Evolutionary conservation across 2,113 vertebrate species (phyloP), one percentile per base, ranked within the genome.

Genomic region (Hemibagrus wyckioides): DNA sequence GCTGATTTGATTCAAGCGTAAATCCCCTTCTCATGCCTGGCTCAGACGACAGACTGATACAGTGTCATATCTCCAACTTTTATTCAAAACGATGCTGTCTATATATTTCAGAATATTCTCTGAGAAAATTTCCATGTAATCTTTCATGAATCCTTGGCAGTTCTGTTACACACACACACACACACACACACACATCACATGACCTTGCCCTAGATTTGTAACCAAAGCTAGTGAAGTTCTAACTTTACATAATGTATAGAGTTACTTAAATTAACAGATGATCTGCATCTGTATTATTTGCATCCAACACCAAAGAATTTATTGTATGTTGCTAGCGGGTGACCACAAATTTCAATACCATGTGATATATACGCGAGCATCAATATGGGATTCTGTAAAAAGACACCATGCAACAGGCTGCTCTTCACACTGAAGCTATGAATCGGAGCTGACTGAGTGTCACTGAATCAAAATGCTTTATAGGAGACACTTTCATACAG

Each of bases 331-430:
- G 14, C 2, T 30, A 77, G 39, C 2, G 10, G 10, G 52, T 56
- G 30, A 10, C 19, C 19, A 57, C 39, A 25, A 80, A 25, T 1
- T 21, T 39, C 13, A 7, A 56, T 23, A 80, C 52, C 19, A 7
- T 39, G 44, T 25, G 36, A 25, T 1, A 44, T 54, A n/a, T 28
- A 19, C n/a, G 14, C 39, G 21, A 2, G 25, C 36, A 54, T 39
- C 36, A 39, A 4, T 57, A 56, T 14, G 5, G 67, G 3, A 36
- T 25, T 44, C 39, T 77, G 52, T 39, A 56, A 25, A 59, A 21
- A 28, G n/a, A 61, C 28, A 23, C 44, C 57, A 61, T 52, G 76
- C 75, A 73, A 82, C 79, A 87, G 65, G 39, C 52, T 86, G 85
- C 33, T 71, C 48, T 57, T 86, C 19, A 56, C 21, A 54, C 30